A percentile compares a stretch with the other conserved stretches of the same genome.
Evolutionary conservation across 2,888 invertebrate species (phyloP).

Genomic region (Synanthedon andrenaeformis): DNA sequence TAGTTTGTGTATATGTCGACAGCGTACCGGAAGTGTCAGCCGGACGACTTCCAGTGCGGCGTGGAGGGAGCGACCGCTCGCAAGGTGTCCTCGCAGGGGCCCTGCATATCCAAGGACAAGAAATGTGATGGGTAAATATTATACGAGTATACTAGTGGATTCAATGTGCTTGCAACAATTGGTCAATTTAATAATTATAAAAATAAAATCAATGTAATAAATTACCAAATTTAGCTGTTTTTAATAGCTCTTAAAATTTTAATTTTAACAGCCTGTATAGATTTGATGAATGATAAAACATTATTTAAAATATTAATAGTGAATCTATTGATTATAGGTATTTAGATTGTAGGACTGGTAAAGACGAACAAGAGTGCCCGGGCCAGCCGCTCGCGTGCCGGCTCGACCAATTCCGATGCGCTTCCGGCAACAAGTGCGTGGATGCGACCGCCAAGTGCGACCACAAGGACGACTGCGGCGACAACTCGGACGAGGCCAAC

Average conservation of each 20-base stretch:
- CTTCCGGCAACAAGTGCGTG: slow-evolving; percentile 83
- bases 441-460: slow-evolving; percentile 82
- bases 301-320: too few species aligned
- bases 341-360: slow-evolving; percentile 85
- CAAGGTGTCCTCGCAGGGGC: slow-evolving; percentile 71
- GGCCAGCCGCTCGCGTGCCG: slow-evolving; percentile 73
- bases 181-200: too few species aligned
- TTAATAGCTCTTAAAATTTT: too few species aligned
- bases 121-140: slow-evolving; percentile 82
- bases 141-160: too few species aligned
- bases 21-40: slow-evolving; percentile 90
- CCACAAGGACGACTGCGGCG: slow-evolving; percentile 90
- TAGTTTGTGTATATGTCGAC: slow-evolving; percentile 7
- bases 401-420: slow-evolving; percentile 88
- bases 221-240: neutral
- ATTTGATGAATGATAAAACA: too few species aligned
- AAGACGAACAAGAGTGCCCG: slow-evolving; percentile 83
- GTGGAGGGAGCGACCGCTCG: slow-evolving; percentile 62
- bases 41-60: slow-evolving; percentile 90
- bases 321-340: slow-evolving; percentile 40
- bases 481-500: slow-evolving; percentile 89
- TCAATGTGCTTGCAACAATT: neutral
- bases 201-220: too few species aligned
- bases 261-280: too few species aligned
- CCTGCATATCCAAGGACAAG: slow-evolving; percentile 89